Evolutionary conservation across 1,140 invertebrate genomes (phyloP).

Genomic region (Tetramorium simillimum): DNA sequence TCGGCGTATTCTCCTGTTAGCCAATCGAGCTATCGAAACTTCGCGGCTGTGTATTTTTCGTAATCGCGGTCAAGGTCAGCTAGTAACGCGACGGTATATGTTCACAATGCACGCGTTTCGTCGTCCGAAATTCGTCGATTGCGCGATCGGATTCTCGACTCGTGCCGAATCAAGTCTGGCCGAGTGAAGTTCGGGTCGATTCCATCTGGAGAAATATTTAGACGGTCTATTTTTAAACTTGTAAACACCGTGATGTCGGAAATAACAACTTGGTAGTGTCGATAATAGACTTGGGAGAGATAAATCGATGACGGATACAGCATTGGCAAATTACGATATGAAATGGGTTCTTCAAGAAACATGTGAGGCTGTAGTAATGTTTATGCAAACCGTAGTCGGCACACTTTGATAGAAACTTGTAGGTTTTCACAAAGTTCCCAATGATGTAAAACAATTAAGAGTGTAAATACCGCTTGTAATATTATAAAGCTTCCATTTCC

Average conservation of each 20-base stretch:
- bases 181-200: background rate
- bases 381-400: background rate
- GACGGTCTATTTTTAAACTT: constrained; percentile 21
- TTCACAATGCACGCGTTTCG: constrained; percentile 18
- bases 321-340: background rate
- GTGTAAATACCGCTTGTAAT: background rate
- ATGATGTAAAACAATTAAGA: background rate
- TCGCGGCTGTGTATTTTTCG: background rate
- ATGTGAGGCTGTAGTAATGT: background rate
- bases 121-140: background rate
- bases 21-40: constrained; percentile 1
- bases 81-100: background rate
- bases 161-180: background rate
- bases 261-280: background rate
- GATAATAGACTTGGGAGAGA: background rate
- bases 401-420: background rate
- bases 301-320: background rate
- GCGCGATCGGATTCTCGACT: background rate
- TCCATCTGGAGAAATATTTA: constrained; percentile 15
- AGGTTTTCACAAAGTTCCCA: background rate
- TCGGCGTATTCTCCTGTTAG: background rate
- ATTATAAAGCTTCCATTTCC: background rate
- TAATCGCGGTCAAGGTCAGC: constrained; percentile 67
- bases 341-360: background rate
- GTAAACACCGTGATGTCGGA: background rate